Evolutionary conservation across 2,113 vertebrate species (phyloP).

Genomic region (Tor tambroides): DNA sequence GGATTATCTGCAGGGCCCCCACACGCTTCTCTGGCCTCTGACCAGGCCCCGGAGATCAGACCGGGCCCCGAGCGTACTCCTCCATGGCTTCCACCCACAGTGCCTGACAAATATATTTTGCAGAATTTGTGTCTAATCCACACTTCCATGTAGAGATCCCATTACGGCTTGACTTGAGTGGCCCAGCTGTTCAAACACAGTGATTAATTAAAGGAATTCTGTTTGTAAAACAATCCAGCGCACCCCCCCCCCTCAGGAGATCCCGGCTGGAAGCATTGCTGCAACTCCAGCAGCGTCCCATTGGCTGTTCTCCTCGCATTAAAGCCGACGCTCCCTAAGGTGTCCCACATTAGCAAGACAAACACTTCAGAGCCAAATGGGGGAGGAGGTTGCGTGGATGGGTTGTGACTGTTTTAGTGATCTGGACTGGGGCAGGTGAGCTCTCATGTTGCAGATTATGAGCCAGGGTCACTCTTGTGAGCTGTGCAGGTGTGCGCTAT

Average conservation of each 20-base stretch:
- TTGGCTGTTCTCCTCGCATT: constrained; percentile 67
- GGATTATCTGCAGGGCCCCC: constrained; percentile 1
- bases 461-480: constrained; percentile 67
- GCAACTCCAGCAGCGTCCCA: constrained; percentile 62
- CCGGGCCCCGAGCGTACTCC: constrained; percentile 50
- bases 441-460: constrained; percentile 74
- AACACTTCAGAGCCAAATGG: constrained; percentile 65
- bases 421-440: constrained; percentile 73
- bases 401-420: constrained; percentile 66
- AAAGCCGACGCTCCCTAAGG: constrained; percentile 69
- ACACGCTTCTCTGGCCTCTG: constrained; percentile 42
- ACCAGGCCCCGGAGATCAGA: constrained; percentile 62
- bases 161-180: constrained; percentile 78
- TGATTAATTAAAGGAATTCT: constrained; percentile 99
- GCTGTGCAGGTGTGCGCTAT: constrained; percentile 76
- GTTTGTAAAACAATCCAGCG: constrained; percentile 90
- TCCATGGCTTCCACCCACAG: constrained; percentile 69
- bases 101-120: constrained; percentile 80
- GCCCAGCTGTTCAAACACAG: constrained; percentile 97
- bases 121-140: constrained; percentile 74
- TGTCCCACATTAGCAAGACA: constrained; percentile 73
- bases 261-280: constrained; percentile 62
- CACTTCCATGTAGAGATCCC: constrained; percentile 78
- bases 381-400: constrained; percentile 48
- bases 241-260: constrained; percentile 10